A percentile compares a stretch with the other conserved stretches of the same genome.
Conservation (phyloP, 2,888 invertebrate species). For the Sesia apiformis region DNA sequence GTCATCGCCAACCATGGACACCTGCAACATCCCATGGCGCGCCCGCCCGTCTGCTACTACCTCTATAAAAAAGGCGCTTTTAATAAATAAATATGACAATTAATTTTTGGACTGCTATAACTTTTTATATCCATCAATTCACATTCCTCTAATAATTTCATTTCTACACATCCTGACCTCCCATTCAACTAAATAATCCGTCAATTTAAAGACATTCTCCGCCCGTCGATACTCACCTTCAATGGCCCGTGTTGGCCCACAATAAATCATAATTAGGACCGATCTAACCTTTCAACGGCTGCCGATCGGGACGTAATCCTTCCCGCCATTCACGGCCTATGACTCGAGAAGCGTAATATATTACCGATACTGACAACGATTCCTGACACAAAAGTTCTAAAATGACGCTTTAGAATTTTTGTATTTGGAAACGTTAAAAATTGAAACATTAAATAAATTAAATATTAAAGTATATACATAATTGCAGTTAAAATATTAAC, state of each 20-base stretch:
- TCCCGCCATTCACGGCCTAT: slow-evolving; percentile 26
- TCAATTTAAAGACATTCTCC: neutral
- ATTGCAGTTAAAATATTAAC: too few relatives aligned
- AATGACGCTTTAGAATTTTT: slow-evolving; percentile 3
- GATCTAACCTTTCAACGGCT: slow-evolving; percentile 56
- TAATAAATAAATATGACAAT: too few relatives aligned
- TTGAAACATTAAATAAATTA: too few relatives aligned
- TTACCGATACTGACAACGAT: slow-evolving; percentile 23
- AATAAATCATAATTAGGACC: slow-evolving; percentile 66
- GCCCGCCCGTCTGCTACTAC: too few relatives aligned
- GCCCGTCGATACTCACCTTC: neutral
- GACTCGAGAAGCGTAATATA: slow-evolving; percentile 36
- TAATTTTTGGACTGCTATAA: too few relatives aligned
- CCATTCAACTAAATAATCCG: neutral
- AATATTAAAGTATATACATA: too few relatives aligned
- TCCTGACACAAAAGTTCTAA: slow-evolving; percentile 2
- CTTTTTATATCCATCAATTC: too few relatives aligned
- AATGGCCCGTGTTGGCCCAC: slow-evolving; percentile 1
- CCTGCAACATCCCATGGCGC: too few relatives aligned
- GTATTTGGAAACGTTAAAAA: too few relatives aligned
- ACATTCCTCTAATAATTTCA: neutral
- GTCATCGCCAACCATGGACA: too few relatives aligned
- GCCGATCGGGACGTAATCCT: slow-evolving; percentile 53
- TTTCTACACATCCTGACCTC: neutral
- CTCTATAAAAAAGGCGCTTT: too few relatives aligned